Evolutionary conservation across 2,113 vertebrate species (phyloP).

Genomic region (Dendrocopos noguchii): DNA sequence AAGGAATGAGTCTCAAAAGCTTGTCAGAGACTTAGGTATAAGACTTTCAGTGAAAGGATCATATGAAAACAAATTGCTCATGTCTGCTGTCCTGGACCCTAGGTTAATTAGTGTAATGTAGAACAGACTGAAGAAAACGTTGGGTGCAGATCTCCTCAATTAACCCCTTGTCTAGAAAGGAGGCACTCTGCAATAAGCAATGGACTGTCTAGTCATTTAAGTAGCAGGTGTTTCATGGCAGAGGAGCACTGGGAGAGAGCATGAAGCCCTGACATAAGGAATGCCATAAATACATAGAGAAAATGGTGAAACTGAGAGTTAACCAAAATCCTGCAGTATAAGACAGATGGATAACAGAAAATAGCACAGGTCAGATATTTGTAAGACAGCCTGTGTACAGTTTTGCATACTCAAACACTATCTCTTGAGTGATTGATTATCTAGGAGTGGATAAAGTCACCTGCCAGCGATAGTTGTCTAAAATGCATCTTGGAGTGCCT

Average conservation of each 20-base stretch:
- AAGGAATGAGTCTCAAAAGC: not conserved
- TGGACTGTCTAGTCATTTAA: not conserved
- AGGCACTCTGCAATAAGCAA: not conserved
- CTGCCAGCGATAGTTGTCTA: not conserved
- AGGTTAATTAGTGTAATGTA: constrained; percentile 37
- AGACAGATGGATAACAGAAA: not conserved
- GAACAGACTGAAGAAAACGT: not conserved
- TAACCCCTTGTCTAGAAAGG: not conserved
- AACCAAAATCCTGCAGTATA: not conserved
- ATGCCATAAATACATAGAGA: not conserved
- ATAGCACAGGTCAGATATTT: not conserved
- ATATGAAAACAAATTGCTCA: not conserved
- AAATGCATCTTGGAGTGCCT: not conserved
- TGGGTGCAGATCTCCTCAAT: not conserved
- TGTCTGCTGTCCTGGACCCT: not conserved
- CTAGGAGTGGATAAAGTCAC: not conserved
- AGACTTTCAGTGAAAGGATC: not conserved
- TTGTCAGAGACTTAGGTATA: not conserved
- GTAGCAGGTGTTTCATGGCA: not conserved
- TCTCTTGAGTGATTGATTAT: not conserved
- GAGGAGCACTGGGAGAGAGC: not conserved
- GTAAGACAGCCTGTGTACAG: not conserved
- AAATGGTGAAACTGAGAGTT: not conserved
- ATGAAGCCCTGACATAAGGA: not conserved
- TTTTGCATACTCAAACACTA: not conserved